phyloP scores from a whole-genome alignment of 2,113 vertebrate genomes.

The Corythornis vintsioides region DNA sequence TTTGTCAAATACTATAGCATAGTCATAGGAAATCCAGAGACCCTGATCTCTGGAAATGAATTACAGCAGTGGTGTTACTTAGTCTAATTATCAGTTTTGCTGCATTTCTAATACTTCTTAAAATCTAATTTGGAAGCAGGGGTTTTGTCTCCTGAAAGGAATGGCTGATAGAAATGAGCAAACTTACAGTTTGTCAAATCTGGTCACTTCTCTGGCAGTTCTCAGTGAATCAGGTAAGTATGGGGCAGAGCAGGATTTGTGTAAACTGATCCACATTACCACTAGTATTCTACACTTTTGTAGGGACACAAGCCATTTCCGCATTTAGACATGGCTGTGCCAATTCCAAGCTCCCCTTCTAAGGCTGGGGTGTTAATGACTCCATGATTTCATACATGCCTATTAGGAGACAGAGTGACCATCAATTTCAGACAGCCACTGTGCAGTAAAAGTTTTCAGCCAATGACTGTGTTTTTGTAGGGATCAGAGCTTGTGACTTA shows the following conservation, averaged over 20 bases:
- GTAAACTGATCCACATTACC: neutral
- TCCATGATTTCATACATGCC: neutral
- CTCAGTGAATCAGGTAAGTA: neutral
- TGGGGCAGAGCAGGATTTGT: neutral
- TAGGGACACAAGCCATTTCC: neutral
- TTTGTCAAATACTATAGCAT: neutral
- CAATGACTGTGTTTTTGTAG: neutral
- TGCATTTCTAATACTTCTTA: conserved; percentile 53
- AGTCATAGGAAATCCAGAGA: conserved; percentile 48
- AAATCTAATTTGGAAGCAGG: conserved; percentile 45
- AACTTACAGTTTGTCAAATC: neutral
- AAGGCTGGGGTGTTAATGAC: neutral
- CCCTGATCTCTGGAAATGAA: conserved; percentile 46
- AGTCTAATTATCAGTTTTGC: conserved; percentile 53
- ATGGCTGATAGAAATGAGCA: neutral
- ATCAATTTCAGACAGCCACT: conserved; percentile 9
- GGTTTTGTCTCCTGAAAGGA: conserved; percentile 20
- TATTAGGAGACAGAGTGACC: neutral
- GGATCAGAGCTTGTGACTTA: neutral
- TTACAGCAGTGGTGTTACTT: conserved; percentile 51
- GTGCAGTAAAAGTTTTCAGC: neutral
- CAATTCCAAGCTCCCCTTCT: neutral
- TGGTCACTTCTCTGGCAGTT: neutral
- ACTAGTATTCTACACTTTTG: neutral
- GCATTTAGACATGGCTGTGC: neutral